Conservation (phyloP, 1,140 invertebrate species). For the Drosophila orena region DNA sequence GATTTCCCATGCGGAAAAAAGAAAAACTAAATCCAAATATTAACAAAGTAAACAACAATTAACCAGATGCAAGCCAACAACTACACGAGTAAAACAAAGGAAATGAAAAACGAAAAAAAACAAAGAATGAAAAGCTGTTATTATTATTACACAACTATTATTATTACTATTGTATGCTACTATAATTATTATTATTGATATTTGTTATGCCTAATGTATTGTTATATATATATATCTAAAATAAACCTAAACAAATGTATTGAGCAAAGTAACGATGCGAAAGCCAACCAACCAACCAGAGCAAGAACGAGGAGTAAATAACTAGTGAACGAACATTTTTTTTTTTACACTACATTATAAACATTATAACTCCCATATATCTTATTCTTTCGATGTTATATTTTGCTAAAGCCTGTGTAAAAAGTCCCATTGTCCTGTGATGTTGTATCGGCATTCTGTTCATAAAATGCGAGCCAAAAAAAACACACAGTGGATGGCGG, state of each 20-base stretch:
- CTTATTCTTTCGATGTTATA: slow-evolving; percentile 36
- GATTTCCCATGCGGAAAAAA: slow-evolving; percentile 14
- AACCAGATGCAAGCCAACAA: slow-evolving; percentile 20
- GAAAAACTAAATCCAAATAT: slow-evolving; percentile 51
- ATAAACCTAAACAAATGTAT: slow-evolving; percentile 53
- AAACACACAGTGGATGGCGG: too few relatives aligned
- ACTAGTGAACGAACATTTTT: slow-evolving; percentile 15
- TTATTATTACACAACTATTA: slow-evolving; percentile 77
- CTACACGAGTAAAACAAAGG: slow-evolving; percentile 19
- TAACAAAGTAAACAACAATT: slow-evolving; percentile 35
- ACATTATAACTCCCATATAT: slow-evolving; percentile 31
- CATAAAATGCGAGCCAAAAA: background rate
- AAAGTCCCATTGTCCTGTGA: slow-evolving; percentile 38
- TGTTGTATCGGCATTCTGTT: slow-evolving; percentile 19
- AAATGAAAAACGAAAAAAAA: slow-evolving; percentile 22
- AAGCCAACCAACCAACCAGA: slow-evolving; percentile 4
- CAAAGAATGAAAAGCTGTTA: slow-evolving; percentile 69
- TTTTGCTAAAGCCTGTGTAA: slow-evolving; percentile 40
- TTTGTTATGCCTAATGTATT: slow-evolving; percentile 83
- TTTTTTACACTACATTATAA: slow-evolving; percentile 32
- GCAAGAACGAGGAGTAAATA: slow-evolving; percentile 20
- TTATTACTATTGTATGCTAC: slow-evolving; percentile 69
- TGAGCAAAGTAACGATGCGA: slow-evolving; percentile 33
- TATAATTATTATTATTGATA: slow-evolving; percentile 75
- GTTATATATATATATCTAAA: slow-evolving; percentile 71